Conservation (phyloP, 2,113 vertebrate species). For the Uria lomvia region DNA sequence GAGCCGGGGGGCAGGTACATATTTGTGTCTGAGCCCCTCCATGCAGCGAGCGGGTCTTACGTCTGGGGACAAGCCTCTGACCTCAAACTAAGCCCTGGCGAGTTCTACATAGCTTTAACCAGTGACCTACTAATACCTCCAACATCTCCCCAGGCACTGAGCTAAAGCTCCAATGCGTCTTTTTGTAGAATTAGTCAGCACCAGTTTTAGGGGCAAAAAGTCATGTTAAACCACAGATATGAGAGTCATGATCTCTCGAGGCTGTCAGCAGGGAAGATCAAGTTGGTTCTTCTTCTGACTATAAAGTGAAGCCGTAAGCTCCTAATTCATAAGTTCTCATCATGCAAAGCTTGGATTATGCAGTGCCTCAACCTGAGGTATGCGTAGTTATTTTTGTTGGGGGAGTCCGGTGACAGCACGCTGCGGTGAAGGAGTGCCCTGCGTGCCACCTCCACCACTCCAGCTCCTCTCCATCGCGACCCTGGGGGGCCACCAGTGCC, state of each 20-base stretch:
- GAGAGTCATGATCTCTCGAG: neutral
- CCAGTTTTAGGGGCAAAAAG: neutral
- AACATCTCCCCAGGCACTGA: neutral
- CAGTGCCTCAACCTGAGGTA: neutral
- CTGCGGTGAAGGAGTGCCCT: neutral
- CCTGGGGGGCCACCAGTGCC: neutral
- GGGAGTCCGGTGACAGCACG: neutral
- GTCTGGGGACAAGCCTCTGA: neutral
- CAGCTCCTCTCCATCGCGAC: neutral
- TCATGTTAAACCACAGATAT: neutral
- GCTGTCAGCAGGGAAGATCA: neutral
- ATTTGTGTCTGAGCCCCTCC: neutral
- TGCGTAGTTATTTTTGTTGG: neutral
- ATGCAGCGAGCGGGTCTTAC: fast-evolving
- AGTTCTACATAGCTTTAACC: slow-evolving; percentile 2
- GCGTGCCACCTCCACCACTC: neutral
- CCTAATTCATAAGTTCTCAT: neutral
- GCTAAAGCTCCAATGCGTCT: neutral
- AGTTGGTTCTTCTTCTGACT: neutral
- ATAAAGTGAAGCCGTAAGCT: neutral
- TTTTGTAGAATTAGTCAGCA: neutral
- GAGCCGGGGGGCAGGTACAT: neutral
- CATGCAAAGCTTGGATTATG: neutral
- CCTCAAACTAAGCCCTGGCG: neutral
- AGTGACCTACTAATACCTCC: neutral